Base-by-base conservation (phyloP, 2,113 vertebrate genomes). In the Caranx ignobilis region DNA sequence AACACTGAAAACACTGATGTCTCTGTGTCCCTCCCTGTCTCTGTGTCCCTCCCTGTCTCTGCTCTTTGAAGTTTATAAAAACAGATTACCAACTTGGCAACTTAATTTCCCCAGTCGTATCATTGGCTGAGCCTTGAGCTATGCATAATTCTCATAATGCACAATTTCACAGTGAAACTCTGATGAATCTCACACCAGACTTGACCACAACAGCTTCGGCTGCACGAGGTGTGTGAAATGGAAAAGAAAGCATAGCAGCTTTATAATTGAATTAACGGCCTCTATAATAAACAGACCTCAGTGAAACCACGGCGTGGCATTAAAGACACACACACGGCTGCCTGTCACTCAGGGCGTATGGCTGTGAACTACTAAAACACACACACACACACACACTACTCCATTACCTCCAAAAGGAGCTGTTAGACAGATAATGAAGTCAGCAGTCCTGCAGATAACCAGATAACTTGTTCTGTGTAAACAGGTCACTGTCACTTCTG, bases 401-500 rank as follows among this genome's bases (percentile, higher is more conserved):
- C 77, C 61, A 83, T 85, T 79, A 84, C 55, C 61, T 81, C 75
- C 77, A 62, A 55, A 63, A 68, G 70, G 81, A 85, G 79, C 69
- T 81, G 67, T 83, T 81, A 77, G 75, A 34, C 45, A 41, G 52
- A 84, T 89, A 87, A 92, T 88, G 76, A 91, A 91, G 88, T 85
- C 77, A 65, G 69, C 77, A 83, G 77, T 85, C 71, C 34, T 57
- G n/a, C 31, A 62, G 70, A 85, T 88, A 88, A 89, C 85, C 82
- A 71, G 63, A 26, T 26, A 26, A 26, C 26, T 83, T 57, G 77
- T 50, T 72, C 75, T 85, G 64, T 75, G 75, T 91, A 91, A 92
- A 89, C 82, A 87, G 86, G 86, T 87, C 88, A 88, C 81, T 85
- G 85, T 89, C 87, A 82, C 75, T 79, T 82, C 70, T 88, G 59